Conservation (phyloP, 2,888 invertebrate genomes). For the Myopa tessellatipennis region DNA sequence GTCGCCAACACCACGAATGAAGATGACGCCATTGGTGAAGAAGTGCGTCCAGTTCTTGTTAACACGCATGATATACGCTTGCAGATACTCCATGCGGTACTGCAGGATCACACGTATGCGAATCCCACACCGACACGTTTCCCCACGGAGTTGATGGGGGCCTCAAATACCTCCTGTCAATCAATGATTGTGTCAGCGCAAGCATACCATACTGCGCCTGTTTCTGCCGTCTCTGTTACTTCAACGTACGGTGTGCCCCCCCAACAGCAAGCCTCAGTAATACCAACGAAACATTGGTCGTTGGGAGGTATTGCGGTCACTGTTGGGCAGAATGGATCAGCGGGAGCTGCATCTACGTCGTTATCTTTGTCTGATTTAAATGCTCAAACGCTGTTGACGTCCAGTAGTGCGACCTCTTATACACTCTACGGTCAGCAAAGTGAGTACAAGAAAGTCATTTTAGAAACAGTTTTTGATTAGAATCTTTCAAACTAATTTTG, state of each 20-base stretch:
- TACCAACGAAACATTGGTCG: slow-evolving; percentile 57
- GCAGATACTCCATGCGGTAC: slow-evolving; percentile 63
- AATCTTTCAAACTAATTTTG: background rate
- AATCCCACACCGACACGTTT: slow-evolving; percentile 57
- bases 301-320: slow-evolving; percentile 60
- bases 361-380: background rate
- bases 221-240: background rate
- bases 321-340: slow-evolving; percentile 38
- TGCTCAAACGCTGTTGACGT: slow-evolving; percentile 13
- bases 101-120: slow-evolving; percentile 67
- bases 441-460: slow-evolving; percentile 45
- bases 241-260: background rate
- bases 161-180: background rate
- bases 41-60: slow-evolving; percentile 65
- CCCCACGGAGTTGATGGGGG: slow-evolving; percentile 47
- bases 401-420: slow-evolving; percentile 42
- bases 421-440: slow-evolving; percentile 58
- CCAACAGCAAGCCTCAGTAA: slow-evolving; percentile 12
- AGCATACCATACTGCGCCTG: background rate
- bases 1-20: slow-evolving; percentile 53
- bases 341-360: slow-evolving; percentile 15
- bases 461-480: background rate
- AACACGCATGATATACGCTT: slow-evolving; percentile 62
- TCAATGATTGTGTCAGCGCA: background rate
- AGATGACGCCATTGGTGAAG: slow-evolving; percentile 67